A percentile compares a stretch with the other conserved stretches of the same genome.
Conservation (phyloP, 2,113 vertebrate species). For the Lophotis ruficrista region DNA sequence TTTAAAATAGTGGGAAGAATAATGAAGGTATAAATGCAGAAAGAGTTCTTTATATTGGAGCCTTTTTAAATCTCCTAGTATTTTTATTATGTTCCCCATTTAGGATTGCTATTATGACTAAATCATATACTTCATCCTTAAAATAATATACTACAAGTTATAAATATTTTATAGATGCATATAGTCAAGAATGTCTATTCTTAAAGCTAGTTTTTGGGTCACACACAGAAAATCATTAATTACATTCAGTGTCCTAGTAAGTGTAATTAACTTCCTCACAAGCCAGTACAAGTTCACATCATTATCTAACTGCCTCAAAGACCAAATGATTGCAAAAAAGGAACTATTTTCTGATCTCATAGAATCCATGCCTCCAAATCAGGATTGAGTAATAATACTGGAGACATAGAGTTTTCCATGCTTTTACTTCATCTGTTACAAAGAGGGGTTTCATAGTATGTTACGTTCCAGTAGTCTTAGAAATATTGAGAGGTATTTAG, state of each 20-base stretch:
- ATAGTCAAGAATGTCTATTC: neutral
- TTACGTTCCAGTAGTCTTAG: neutral
- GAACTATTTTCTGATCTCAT: neutral
- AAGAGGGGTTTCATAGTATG: neutral
- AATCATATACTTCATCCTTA: neutral
- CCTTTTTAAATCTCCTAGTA: neutral
- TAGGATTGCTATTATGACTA: neutral
- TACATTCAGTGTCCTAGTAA: neutral
- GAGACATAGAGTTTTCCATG: neutral
- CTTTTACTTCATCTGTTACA: neutral
- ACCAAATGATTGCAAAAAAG: neutral
- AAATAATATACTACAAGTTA: neutral
- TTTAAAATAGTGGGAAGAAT: neutral
- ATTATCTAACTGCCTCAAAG: neutral
- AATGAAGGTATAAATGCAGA: neutral
- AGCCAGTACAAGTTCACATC: neutral
- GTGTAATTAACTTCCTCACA: neutral
- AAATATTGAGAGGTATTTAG: neutral
- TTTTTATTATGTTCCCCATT: neutral
- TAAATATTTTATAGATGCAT: neutral
- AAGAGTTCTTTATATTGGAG: neutral
- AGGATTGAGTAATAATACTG: neutral
- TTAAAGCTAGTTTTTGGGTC: neutral
- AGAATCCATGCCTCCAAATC: neutral
- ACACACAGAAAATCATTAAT: neutral